phyloP scores from a whole-genome alignment of 2,888 invertebrate species.

The Drosophila nigritarsus region DNA sequence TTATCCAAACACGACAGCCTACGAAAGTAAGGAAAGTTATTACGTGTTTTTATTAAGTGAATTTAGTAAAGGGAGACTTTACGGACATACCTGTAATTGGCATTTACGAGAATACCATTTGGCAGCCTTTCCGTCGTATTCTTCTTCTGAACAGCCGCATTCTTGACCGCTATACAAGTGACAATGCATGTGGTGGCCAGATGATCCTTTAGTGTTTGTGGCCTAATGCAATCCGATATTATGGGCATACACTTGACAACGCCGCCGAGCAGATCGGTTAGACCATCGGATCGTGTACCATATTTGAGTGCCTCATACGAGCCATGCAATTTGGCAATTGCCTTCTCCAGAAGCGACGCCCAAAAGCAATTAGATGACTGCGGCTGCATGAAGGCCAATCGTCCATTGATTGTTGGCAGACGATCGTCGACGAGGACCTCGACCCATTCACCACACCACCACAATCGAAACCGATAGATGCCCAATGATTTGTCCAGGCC shows the following conservation, averaged over 20 bases:
- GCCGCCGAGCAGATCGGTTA: conserved; percentile 95
- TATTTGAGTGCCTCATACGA: conserved; percentile 97
- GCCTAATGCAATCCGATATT: conserved; percentile 88
- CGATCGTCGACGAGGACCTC: conserved; percentile 96
- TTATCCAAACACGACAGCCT: conserved; percentile 83
- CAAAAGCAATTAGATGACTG: conserved; percentile 93
- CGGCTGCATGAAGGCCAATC: conserved; percentile 94
- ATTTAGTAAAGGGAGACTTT: not conserved
- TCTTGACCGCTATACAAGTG: conserved; percentile 88
- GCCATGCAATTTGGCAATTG: conserved; percentile 97
- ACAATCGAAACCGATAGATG: conserved; percentile 94
- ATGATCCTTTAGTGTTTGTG: conserved; percentile 88
- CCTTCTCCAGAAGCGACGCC: conserved; percentile 96
- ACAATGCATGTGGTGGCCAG: conserved; percentile 94
- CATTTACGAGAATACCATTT: conserved; percentile 90
- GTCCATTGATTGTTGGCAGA: conserved; percentile 94
- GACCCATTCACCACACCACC: conserved; percentile 98
- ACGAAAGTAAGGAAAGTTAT: conserved; percentile 2
- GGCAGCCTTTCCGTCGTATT: conserved; percentile 88
- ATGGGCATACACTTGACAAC: conserved; percentile 93
- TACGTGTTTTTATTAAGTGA: not conserved
- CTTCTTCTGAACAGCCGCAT: conserved; percentile 85
- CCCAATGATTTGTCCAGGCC: conserved; percentile 90
- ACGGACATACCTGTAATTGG: conserved; percentile 88
- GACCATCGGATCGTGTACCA: conserved; percentile 94